Evolutionary conservation across 2,113 vertebrate species (phyloP), one percentile per base, ranked within the genome.

Genomic region (Ameiurus melas): DNA sequence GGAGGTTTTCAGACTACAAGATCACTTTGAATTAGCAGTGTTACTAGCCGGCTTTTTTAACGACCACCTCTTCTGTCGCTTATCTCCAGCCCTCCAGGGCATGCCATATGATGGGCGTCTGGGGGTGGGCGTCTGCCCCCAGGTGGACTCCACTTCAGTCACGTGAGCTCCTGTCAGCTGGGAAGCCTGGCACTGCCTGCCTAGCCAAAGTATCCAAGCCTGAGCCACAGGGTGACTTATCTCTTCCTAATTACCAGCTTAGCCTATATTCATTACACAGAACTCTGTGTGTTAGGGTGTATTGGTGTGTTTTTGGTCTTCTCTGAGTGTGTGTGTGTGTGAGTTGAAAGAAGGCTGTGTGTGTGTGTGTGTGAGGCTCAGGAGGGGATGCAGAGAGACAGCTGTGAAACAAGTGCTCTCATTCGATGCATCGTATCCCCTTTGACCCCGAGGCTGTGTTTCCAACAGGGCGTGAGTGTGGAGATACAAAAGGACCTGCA

Each of bases 401-500:
- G 94, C 92, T 93, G 92, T 91, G 93, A 92, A 93, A 94, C 92
- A 91, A 93, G 90, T 86, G 33, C 47, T 86, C 71, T 92, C 86
- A 92, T 88, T 89, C 73, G 90, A 89, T 90, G 89, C 88, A 47
- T 58, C 17, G 36, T 47, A 89, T 82, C 36, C 91, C 93, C 94
- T 92, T 79, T 93, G 93, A 93, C 93, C 94, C 30, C 17, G 1
- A 78, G 78, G 70, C 77, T 80, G 73, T 58, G 30, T 82, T 71
- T 68, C 90, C 80, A 86, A 90, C 83, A 90, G 89, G 92, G 55
- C 3, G 86, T 90, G 90, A 90, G 90, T 90, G 84, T 68, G 8
- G 43, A 27, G 12, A 71, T 89, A 95, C 94, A 96, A 95, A 90
- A 55, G 90, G 88, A 91, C 90, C 89, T 91, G 92, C 87, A 91